Evolutionary conservation across 2,888 invertebrate genomes (phyloP).

Genomic region (Melinaea menophilus): DNA sequence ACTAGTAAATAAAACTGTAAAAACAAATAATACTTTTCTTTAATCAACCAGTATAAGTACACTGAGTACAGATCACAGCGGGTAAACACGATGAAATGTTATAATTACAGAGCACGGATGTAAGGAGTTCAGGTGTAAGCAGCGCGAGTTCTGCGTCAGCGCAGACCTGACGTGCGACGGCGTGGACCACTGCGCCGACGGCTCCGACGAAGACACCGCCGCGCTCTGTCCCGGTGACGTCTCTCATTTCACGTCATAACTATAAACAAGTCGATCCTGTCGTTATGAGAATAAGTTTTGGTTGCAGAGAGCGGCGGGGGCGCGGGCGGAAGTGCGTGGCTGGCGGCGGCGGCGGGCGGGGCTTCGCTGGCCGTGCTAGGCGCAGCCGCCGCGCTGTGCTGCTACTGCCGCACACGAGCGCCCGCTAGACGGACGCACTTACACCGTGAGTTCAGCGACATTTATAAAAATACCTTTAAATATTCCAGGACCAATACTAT

Average conservation of each 20-base stretch:
- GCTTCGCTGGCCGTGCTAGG: conserved; percentile 82
- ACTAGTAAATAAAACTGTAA: conserved; percentile 14
- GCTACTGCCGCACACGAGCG: conserved; percentile 84
- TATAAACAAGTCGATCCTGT: too few species aligned
- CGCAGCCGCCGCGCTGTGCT: conserved; percentile 84
- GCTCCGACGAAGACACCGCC: conserved; percentile 92
- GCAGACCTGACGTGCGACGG: conserved; percentile 94
- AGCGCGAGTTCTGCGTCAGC: conserved; percentile 94
- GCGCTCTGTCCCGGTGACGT: conserved; percentile 90
- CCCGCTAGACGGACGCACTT: conserved; percentile 70
- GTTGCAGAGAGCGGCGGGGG: conserved; percentile 59
- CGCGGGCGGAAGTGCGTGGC: conserved; percentile 86
- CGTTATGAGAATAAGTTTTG: neutral
- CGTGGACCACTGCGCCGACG: conserved; percentile 95
- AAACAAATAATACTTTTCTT: conserved; percentile 8
- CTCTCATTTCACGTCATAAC: too few species aligned
- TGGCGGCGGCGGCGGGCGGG: conserved; percentile 84
- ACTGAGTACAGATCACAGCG: too few species aligned
- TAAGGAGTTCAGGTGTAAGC: conserved; percentile 91
- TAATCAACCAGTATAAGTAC: neutral
- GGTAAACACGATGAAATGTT: neutral
- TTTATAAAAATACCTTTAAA: neutral
- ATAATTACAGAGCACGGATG: conserved; percentile 86
- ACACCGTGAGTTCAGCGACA: conserved; percentile 53
- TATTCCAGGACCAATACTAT: too few species aligned